Base-by-base conservation (phyloP, 2,888 invertebrate species). In the Archips xylosteana region DNA sequence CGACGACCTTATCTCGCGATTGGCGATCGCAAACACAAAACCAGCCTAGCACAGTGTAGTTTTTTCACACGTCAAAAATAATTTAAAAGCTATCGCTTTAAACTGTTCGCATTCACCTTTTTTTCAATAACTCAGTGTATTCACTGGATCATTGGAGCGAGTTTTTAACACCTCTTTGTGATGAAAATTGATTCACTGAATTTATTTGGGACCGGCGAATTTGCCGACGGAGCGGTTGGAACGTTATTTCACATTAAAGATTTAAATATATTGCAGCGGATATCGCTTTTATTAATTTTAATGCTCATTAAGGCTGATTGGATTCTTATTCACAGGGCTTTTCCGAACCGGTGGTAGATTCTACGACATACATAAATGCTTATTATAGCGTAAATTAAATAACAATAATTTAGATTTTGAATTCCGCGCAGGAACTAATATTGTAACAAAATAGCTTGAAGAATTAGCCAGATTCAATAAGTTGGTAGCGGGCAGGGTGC, bases 161-260 rank as follows among this genome's bases (percentile, higher is more conserved):
- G n/a, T 36, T 36, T 54, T 67, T 72, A 71, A 71, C 66, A 67
- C 62, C 72, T 72, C 63, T 72, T 72, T 72, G 62, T 72, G 72
- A 57, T 63, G 67, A 72, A 72, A 72, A 68, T 72, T 72, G 57
- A 67, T 72, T 72, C 32, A 2, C 36, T 9, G 36, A 13, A 54
- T 71, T 59, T 51, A 65, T 65, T 66, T 42, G 47, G 64, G 6
- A 39, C 6, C 39, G 39, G 5, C 39, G 39, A 39, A 6, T 39
- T 39, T 10, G 49, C 39, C 39, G n/a, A 1, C 45, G 36, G 10
- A 36, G 51, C 54, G 4, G 39, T 39, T 39, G 39, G 65, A 23
- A 23, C 32, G 42, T 2, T 42, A n/a, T 57, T 57, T 45, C 42
- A 15, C 42, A 3, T 57, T 32, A 67, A 45, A 42, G 57, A 13